These are phyloP conservation scores for Bellardia bayeri DNA, from an alignment of 2,888 invertebrate species.

Conservation along the genomic window DNA sequence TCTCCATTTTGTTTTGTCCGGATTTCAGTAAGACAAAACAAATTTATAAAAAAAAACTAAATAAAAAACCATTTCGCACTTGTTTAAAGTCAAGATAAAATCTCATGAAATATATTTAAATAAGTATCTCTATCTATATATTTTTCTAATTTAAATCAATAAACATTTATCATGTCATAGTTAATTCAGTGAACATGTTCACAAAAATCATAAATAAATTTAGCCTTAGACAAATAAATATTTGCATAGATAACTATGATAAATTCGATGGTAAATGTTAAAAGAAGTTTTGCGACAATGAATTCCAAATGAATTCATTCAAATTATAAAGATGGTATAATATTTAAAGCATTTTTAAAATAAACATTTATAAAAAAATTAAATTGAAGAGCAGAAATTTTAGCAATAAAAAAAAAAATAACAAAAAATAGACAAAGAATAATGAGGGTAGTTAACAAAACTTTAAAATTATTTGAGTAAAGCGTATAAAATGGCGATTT, in stretches of 20 bases:
- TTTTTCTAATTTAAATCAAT: constrained; percentile 54
- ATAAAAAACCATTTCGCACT: constrained; percentile 56
- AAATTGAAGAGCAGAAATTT: constrained; percentile 30
- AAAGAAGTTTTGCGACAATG: constrained; percentile 55
- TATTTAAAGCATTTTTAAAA: constrained; percentile 53
- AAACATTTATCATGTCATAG: constrained; percentile 68
- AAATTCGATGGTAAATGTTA: constrained; percentile 50
- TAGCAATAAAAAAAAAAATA: neutral
- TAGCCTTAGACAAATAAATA: constrained; percentile 23
- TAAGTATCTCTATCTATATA: neutral
- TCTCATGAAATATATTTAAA: constrained; percentile 37
- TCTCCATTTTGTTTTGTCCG: neutral
- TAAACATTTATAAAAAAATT: constrained; percentile 51
- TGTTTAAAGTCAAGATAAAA: constrained; percentile 50
- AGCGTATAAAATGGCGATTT: constrained; percentile 26
- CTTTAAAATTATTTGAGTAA: neutral
- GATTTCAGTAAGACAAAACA: neutral
- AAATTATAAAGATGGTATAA: constrained; percentile 29
- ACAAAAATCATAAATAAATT: constrained; percentile 52
- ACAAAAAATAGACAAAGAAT: constrained; percentile 17
- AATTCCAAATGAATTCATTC: constrained; percentile 10
- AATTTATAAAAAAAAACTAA: constrained; percentile 5
- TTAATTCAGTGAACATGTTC: constrained; percentile 61
- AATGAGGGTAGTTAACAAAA: constrained; percentile 47
- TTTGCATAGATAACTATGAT: constrained; percentile 68